These are phyloP conservation scores for Microcebus lehilahytsara DNA, from an alignment of 2,113 vertebrate species.

Conservation along the genomic window DNA sequence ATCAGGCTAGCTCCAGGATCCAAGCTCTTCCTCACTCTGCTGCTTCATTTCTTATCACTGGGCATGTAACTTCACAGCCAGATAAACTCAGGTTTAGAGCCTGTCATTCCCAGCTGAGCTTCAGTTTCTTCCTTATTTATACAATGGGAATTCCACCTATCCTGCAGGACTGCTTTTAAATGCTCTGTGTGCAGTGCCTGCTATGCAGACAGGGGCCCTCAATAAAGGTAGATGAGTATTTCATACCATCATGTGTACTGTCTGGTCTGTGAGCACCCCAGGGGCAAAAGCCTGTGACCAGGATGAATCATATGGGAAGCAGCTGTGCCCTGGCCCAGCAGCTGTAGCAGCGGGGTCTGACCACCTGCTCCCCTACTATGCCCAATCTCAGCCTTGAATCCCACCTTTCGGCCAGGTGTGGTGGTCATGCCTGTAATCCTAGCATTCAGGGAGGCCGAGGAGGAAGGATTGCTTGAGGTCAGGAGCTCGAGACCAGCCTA, in stretches of 20 bases:
- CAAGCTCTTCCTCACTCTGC: not conserved
- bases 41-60: not conserved
- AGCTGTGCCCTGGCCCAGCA: not conserved
- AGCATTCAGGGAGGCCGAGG: too few relatives aligned
- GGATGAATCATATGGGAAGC: accelerated
- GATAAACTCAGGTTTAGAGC: not conserved
- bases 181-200: accelerated
- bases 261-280: not conserved
- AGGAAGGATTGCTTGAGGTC: too few relatives aligned
- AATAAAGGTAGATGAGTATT: not conserved
- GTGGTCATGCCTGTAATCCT: too few relatives aligned
- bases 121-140: not conserved
- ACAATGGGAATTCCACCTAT: too few relatives aligned
- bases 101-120: not conserved
- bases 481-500: too few relatives aligned
- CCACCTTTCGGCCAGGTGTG: not conserved
- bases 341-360: not conserved
- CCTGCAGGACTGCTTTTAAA: not conserved
- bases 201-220: not conserved
- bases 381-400: not conserved
- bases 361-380: too few relatives aligned
- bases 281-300: not conserved
- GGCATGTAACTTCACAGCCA: not conserved
- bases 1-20: not conserved
- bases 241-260: accelerated